Conservation (phyloP, 2,888 invertebrate genomes). For the Tetramorium bicarinatum region DNA sequence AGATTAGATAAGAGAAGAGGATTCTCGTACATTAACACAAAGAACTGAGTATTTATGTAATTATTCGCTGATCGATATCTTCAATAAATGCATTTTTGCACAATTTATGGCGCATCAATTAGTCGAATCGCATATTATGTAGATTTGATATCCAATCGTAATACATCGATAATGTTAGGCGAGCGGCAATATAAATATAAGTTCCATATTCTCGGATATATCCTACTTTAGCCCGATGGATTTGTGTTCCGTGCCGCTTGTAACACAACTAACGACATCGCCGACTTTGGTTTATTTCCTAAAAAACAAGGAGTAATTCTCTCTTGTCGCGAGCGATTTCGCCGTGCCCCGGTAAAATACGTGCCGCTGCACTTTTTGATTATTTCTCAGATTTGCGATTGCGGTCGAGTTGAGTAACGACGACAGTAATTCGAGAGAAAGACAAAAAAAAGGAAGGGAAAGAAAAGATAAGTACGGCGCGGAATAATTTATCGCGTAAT, state of each 20-base stretch:
- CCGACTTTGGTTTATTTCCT: conserved; percentile 24
- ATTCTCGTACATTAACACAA: not conserved
- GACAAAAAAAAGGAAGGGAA: conserved; percentile 22
- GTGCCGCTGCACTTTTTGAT: conserved; percentile 38
- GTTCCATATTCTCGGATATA: conserved; percentile 27
- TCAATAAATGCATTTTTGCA: conserved; percentile 22
- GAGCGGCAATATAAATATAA: not conserved
- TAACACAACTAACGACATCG: conserved; percentile 1
- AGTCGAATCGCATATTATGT: conserved; percentile 10
- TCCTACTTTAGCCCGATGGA: conserved; percentile 21
- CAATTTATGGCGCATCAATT: not conserved
- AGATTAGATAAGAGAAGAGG: not conserved
- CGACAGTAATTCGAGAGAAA: conserved; percentile 60
- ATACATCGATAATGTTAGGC: not conserved
- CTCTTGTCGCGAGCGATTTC: not conserved
- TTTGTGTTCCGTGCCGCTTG: not conserved
- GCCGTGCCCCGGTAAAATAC: conserved; percentile 4
- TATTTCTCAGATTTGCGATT: conserved; percentile 39
- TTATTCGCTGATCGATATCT: conserved; percentile 10
- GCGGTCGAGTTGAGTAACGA: conserved; percentile 58
- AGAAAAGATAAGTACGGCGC: conserved; percentile 67
- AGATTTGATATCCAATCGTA: conserved; percentile 27
- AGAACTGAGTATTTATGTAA: conserved; percentile 2
- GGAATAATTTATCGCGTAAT: conserved; percentile 67
- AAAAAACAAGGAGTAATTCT: not conserved